phyloP scores from a whole-genome alignment of 2,113 vertebrate genomes.

The Macrotis lagotis region DNA sequence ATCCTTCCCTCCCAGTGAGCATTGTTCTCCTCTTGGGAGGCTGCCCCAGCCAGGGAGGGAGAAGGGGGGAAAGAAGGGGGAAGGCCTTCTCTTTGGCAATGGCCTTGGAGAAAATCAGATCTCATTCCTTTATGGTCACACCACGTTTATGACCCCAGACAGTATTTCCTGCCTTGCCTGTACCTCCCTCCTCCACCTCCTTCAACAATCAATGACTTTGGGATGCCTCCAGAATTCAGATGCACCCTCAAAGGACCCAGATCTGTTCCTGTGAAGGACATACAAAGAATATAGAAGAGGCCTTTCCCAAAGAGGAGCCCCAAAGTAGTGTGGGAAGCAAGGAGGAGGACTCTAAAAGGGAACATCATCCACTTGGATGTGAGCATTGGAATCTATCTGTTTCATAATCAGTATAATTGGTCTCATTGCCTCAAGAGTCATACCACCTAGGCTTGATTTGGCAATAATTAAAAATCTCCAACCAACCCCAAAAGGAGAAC shows the following conservation, averaged over 20 bases:
- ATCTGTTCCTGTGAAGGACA: neutral
- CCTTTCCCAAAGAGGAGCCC: neutral
- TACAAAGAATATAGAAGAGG: neutral
- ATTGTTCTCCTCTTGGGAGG: neutral
- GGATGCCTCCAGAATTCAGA: constrained; percentile 23
- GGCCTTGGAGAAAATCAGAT: neutral
- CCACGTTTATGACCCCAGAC: neutral
- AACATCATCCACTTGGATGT: neutral
- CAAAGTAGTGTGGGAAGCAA: neutral
- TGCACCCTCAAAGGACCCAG: neutral
- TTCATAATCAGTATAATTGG: neutral
- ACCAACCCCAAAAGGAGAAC: neutral
- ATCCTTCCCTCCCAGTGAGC: neutral
- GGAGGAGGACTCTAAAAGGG: neutral
- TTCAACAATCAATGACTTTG: neutral
- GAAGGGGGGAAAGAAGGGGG: neutral
- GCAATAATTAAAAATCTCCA: neutral
- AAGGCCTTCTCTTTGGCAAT: neutral
- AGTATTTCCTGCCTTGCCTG: neutral
- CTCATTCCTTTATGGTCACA: neutral
- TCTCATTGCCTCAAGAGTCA: neutral
- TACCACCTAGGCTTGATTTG: neutral
- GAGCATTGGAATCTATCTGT: neutral
- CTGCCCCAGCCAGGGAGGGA: neutral
- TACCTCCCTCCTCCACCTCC: neutral